Evolutionary conservation across 2,888 invertebrate species (phyloP).

Genomic region (Eustalomyia histrio): DNA sequence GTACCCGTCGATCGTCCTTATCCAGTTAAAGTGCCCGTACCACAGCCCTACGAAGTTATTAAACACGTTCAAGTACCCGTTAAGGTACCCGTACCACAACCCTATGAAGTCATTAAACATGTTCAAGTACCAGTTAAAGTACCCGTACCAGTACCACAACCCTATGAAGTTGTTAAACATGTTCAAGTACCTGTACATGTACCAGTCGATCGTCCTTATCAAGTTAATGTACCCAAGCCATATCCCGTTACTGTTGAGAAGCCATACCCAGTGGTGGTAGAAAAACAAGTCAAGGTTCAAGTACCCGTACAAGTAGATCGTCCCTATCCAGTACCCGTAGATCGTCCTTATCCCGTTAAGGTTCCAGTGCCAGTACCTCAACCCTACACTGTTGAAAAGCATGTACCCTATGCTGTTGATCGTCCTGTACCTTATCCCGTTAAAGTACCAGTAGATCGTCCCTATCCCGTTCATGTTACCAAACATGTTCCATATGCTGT

Average conservation of each 20-base stretch:
- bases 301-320: slow-evolving; percentile 85
- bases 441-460: slow-evolving; percentile 84
- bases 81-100: slow-evolving; percentile 84
- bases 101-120: slow-evolving; percentile 81
- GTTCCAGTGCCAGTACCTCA: slow-evolving; percentile 81
- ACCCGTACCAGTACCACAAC: slow-evolving; percentile 82
- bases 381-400: slow-evolving; percentile 86
- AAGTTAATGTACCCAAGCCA: slow-evolving; percentile 82
- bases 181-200: slow-evolving; percentile 84
- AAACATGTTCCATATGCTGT: slow-evolving; percentile 78
- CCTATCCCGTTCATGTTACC: slow-evolving; percentile 83
- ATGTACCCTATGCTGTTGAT: slow-evolving; percentile 84
- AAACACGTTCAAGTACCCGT: slow-evolving; percentile 83
- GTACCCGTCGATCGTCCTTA: slow-evolving; percentile 85
- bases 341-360: slow-evolving; percentile 82
- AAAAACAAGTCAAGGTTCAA: slow-evolving; percentile 84
- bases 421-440: slow-evolving; percentile 83
- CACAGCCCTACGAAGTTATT: slow-evolving; percentile 83
- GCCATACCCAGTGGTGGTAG: slow-evolving; percentile 79
- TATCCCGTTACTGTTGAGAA: slow-evolving; percentile 70
- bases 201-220: slow-evolving; percentile 84
- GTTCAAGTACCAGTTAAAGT: slow-evolving; percentile 82
- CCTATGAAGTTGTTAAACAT: slow-evolving; percentile 81
- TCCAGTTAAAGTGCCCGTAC: slow-evolving; percentile 84
- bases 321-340: slow-evolving; percentile 85